Evolutionary conservation across 2,113 vertebrate species (phyloP).

Genomic region (Zonotrichia leucophrys): DNA sequence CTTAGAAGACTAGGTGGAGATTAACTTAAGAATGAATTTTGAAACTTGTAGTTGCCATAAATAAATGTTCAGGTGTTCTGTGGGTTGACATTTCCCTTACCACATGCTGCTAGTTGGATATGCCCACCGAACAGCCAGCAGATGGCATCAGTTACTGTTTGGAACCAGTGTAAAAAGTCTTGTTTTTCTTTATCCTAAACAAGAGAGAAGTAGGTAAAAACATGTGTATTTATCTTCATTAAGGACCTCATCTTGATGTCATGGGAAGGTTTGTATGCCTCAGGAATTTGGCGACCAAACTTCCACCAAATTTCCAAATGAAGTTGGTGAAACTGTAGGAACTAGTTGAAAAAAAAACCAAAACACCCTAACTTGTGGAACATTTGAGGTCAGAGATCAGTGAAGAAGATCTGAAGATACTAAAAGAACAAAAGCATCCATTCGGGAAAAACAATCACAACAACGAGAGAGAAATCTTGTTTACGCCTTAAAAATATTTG

Average conservation of each 20-base stretch:
- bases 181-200: slow-evolving; percentile 78
- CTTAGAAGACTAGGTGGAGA: neutral
- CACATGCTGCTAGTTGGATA: slow-evolving; percentile 74
- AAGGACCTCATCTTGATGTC: neutral
- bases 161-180: slow-evolving; percentile 77
- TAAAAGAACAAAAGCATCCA: neutral
- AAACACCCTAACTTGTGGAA: rapidly evolving
- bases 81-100: slow-evolving; percentile 71
- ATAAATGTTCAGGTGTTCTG: neutral
- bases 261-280: neutral
- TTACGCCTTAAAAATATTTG: neutral
- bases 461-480: neutral
- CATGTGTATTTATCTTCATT: neutral
- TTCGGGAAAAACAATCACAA: neutral
- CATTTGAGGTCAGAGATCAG: neutral
- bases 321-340: neutral
- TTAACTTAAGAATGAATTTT: neutral
- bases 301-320: neutral
- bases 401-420: neutral
- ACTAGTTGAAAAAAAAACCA: neutral
- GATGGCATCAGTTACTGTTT: slow-evolving; percentile 82
- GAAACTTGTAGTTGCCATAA: neutral
- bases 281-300: neutral
- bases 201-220: slow-evolving; percentile 10
- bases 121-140: slow-evolving; percentile 82